Base-by-base conservation (phyloP, 1,140 invertebrate species). In the Sitodiplosis mosellana region DNA sequence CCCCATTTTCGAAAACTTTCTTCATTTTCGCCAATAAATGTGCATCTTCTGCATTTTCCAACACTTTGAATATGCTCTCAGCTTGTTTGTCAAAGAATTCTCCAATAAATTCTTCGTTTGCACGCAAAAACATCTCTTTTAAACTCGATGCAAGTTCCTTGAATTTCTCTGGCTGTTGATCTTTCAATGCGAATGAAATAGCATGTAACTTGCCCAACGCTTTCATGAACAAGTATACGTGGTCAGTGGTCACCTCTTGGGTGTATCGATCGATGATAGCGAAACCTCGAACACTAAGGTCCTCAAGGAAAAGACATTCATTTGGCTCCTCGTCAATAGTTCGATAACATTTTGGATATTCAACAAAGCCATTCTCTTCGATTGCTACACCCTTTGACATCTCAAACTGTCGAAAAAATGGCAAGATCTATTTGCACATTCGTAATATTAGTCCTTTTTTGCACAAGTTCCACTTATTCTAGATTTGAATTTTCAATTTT, bases 121-220 rank as follows among this genome's bases (percentile, higher is more conserved):
- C 11, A 51, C 17, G n/a, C 14, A 40, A 3, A 18, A 15, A 40
- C 4, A 19, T 2, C 17, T 59, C 57, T 2, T 53, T 14, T 5
- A 57, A 52, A 0, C 7, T 18, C 12, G 17, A 15, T 27, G 49
- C 42, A 2, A 59, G 15, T 51, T 50, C 51, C 15, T 57, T 41
- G 33, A 58, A 61, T 33, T 43, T 18, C 17, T 55, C 53, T 12
- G 56, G 56, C 14, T 59, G 51, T 21, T 58, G 54, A 18, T 54
- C 36, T 40, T 61, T 62, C 38, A 63, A 49, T 1, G 63, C 66
- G 37, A 68, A 54, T 22, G 56, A 52, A 1, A 63, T 55, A 6
- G 63, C 67, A 49, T 71, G 68, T 40, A 67, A 66, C 46, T 54
- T 56, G 2, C 61, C 67, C 1, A 71, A 48, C 38, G 54, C 49